These are phyloP conservation scores for Sprattus sprattus DNA, from an alignment of 2,113 vertebrate genomes.

Conservation along the genomic window DNA sequence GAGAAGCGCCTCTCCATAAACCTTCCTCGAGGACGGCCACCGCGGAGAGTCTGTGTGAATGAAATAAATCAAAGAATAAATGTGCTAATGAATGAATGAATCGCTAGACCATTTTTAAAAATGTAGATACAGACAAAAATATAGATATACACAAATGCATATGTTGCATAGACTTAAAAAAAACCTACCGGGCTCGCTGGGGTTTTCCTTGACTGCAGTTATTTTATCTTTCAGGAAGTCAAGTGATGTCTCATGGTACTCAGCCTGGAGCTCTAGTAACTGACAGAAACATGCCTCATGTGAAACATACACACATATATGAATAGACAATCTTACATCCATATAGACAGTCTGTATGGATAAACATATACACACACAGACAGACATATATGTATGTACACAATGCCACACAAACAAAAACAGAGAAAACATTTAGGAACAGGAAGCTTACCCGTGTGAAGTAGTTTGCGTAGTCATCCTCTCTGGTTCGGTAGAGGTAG, in stretches of 20 bases:
- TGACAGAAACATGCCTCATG: slow-evolving; percentile 53
- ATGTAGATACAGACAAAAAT: not conserved
- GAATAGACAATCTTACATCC: not conserved
- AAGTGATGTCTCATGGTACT: slow-evolving; percentile 85
- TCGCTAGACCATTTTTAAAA: not conserved
- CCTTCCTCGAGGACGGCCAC: slow-evolving; percentile 59
- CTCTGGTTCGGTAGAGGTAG: slow-evolving; percentile 92
- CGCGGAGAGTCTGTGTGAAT: slow-evolving; percentile 46
- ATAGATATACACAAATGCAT: not conserved
- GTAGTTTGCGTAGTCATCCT: slow-evolving; percentile 89
- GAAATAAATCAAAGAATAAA: not conserved
- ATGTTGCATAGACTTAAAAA: not conserved
- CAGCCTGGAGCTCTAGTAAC: slow-evolving; percentile 92
- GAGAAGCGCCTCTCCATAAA: slow-evolving; percentile 83
- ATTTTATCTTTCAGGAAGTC: slow-evolving; percentile 80
- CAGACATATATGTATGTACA: not conserved
- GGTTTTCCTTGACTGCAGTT: slow-evolving; percentile 82
- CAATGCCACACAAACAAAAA: not conserved
- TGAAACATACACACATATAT: not conserved
- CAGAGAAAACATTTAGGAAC: not conserved
- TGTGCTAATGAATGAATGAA: not conserved
- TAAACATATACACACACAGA: not conserved
- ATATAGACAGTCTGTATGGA: not conserved
- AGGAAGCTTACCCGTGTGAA: slow-evolving; percentile 83
- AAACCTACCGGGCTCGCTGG: slow-evolving; percentile 73